These are phyloP conservation scores for Nyctereutes procyonoides DNA, from an alignment of 2,113 vertebrate species.

Conservation along the genomic window DNA sequence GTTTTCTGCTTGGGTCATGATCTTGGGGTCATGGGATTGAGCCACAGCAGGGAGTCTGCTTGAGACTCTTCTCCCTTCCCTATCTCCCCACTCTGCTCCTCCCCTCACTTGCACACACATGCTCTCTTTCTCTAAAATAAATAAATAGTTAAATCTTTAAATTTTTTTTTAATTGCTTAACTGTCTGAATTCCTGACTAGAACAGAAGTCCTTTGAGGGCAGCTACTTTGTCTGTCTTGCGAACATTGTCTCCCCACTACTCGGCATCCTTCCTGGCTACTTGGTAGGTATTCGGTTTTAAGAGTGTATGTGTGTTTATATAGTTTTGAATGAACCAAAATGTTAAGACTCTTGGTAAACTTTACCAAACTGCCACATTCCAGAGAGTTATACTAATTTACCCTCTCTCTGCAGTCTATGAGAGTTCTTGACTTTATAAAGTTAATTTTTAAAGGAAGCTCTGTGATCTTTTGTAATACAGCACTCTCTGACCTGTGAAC, in stretches of 20 bases:
- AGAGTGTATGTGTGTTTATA: background rate
- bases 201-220: background rate
- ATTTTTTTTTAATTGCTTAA: background rate
- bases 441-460: background rate
- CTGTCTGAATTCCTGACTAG: background rate
- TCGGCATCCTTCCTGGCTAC: background rate
- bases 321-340: constrained; percentile 34
- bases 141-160: background rate
- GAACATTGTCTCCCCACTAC: background rate
- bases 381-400: background rate
- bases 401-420: background rate
- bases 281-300: background rate
- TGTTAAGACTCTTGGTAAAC: background rate
- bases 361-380: background rate
- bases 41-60: background rate
- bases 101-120: background rate
- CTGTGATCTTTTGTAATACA: background rate
- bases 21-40: background rate
- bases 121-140: background rate
- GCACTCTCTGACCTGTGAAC: background rate
- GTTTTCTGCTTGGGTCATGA: background rate
- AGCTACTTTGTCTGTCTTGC: background rate
- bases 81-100: background rate
- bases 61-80: background rate
- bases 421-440: background rate